Base-by-base conservation (phyloP, 2,113 vertebrate genomes). In the Nesoenas mayeri region DNA sequence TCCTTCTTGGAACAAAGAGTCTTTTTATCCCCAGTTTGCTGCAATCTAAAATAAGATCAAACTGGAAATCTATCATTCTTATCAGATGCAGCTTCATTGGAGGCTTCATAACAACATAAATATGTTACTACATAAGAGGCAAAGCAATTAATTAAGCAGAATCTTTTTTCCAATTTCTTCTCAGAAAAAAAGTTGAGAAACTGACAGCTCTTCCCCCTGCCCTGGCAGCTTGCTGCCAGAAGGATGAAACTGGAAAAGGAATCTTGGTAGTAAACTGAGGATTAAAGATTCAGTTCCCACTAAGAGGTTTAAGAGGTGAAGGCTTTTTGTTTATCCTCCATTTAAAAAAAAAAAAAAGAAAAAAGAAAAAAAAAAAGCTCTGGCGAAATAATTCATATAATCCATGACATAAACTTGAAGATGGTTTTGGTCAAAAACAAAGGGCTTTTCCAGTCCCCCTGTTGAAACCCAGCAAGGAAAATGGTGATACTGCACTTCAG, bases 1-100 rank as follows among this genome's bases (percentile, higher is more conserved):
- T 64, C 21, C 32, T 64, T 61, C 51, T 56, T 79, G 72, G 60
- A 96, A 96, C 84, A 89, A 92, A 94, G 89, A 36, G 16, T 32
- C 91, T 91, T 95, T 97, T 92, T 83, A 95, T 85, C 61, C 84
- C 79, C 31, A 21, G 54, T 72, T 89, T 66, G 38, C 53, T 79
- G 73, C 69, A 93, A 85, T 85, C 93, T 89, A 94, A 89, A 92
- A 84, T 83, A 91, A 93, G 89, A 95, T 88, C 70, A 91, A 91
- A 74, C 77, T 94, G 82, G 74, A 95, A 96, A 94, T 42, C 60
- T 75, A 73, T 78, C 80, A 57, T 70, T 95, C 90, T 65, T 84
- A 87, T 74, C 73, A 88, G 84, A 92, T 54, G 25, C 65, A 81
- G 85, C 51, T 93, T 81, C 78, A 81, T 8, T 85, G 71, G n/a